Percentiles rank a stretch among this genome's conserved stretches.
Evolutionary conservation across 2,113 vertebrate genomes (phyloP).

Genomic region (Brachirus orientalis): DNA sequence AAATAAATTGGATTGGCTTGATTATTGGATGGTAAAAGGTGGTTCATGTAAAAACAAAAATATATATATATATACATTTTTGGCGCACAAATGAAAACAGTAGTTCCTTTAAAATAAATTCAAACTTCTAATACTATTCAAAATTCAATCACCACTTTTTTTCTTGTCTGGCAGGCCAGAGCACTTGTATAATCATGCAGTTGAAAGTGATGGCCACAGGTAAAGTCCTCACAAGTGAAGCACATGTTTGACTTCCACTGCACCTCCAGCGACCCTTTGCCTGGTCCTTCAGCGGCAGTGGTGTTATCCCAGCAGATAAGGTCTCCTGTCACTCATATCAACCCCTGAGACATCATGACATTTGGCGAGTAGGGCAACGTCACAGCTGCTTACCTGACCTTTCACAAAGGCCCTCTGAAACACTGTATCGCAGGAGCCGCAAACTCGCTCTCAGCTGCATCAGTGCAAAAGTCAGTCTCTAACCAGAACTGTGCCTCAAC

Average conservation of each 20-base stretch:
- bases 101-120: too few relatives aligned
- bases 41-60: too few relatives aligned
- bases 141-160: too few relatives aligned
- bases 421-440: slow-evolving; percentile 9
- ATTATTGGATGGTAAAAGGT: too few relatives aligned
- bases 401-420: slow-evolving; percentile 59
- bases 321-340: slow-evolving; percentile 61
- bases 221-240: neutral
- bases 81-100: too few relatives aligned
- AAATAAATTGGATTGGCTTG: too few relatives aligned
- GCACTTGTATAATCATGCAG: too few relatives aligned
- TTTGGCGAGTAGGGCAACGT: slow-evolving; percentile 71
- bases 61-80: too few relatives aligned
- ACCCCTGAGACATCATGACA: slow-evolving; percentile 72
- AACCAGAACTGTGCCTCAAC: slow-evolving; percentile 16
- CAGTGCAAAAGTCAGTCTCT: slow-evolving; percentile 4
- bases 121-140: too few relatives aligned
- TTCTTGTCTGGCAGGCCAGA: too few relatives aligned
- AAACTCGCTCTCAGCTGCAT: slow-evolving; percentile 6
- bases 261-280: slow-evolving; percentile 17
- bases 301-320: slow-evolving; percentile 66
- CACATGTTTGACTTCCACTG: slow-evolving; percentile 15
- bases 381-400: slow-evolving; percentile 73
- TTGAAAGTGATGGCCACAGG: neutral
- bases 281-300: slow-evolving; percentile 37